These are phyloP conservation scores for Meriones unguiculatus DNA, from an alignment of 2,113 vertebrate species.

Conservation along the genomic window DNA sequence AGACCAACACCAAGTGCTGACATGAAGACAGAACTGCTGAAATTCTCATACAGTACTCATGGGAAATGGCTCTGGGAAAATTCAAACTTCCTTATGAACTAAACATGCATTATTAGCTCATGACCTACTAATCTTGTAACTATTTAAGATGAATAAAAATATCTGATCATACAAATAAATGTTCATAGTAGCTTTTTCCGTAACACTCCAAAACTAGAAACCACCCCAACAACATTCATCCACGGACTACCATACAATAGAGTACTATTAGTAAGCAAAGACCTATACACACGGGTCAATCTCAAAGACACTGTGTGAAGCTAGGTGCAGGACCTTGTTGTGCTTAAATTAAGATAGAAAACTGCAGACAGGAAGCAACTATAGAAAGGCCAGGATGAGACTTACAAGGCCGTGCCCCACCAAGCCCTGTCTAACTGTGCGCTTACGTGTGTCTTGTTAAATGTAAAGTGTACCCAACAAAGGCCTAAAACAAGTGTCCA, in stretches of 20 bases:
- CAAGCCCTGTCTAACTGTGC: neutral
- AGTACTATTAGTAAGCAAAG: no score
- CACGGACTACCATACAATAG: neutral
- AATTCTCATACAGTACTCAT: rapidly evolving
- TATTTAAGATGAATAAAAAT: no score
- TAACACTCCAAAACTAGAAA: neutral
- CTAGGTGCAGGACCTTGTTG: rapidly evolving
- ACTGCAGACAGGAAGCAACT: neutral
- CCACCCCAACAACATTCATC: neutral
- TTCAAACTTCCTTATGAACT: neutral
- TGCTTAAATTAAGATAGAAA: rapidly evolving
- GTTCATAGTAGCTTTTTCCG: neutral
- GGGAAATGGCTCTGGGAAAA: neutral
- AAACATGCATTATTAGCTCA: neutral
- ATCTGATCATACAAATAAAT: neutral
- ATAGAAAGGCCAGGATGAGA: neutral
- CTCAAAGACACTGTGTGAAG: neutral
- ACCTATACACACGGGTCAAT: neutral
- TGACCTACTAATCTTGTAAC: rapidly evolving
- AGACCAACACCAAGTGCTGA: rapidly evolving
- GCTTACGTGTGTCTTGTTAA: neutral
- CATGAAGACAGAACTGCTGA: rapidly evolving
- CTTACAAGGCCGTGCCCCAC: rapidly evolving
- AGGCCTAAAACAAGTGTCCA: neutral
- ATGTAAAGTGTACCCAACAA: neutral